Conservation (phyloP, 2,113 vertebrate species). For the Thalassarche chlororhynchos region DNA sequence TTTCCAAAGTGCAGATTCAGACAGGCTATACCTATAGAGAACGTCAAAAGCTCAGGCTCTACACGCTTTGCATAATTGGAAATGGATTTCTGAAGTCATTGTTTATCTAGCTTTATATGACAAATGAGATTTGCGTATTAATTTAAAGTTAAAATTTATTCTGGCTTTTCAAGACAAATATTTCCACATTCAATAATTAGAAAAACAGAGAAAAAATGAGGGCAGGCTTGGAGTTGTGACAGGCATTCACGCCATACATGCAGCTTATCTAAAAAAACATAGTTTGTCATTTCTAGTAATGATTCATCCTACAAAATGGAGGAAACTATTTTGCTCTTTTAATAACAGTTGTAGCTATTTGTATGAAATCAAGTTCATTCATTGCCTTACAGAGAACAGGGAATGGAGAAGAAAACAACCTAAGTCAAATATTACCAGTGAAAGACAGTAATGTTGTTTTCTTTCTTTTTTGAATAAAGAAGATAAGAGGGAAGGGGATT, state of each 20-base stretch:
- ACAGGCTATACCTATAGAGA: neutral
- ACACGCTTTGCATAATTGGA: neutral
- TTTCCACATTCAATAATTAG: neutral
- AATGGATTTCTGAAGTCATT: neutral
- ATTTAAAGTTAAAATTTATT: neutral
- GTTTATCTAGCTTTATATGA: neutral
- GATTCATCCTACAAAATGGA: neutral
- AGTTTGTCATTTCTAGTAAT: neutral
- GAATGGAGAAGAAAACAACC: neutral
- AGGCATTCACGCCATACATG: neutral
- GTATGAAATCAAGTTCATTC: neutral
- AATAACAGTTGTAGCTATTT: neutral
- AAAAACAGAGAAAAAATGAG: neutral
- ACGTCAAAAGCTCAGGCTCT: neutral
- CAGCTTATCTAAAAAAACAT: neutral
- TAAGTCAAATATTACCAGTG: neutral
- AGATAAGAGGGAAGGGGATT: neutral
- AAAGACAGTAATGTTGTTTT: constrained; percentile 18
- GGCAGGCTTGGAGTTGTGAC: neutral
- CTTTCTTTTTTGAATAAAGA: constrained; percentile 9
- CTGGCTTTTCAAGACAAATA: neutral
- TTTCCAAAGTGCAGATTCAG: neutral
- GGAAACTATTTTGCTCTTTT: neutral
- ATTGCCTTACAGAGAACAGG: neutral
- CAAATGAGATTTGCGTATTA: constrained; percentile 3